Percentiles rank a stretch among this genome's conserved stretches.
Evolutionary conservation across 2,797 vertebrate species (phyloP).

Genomic region (Eulemur albifrons): DNA sequence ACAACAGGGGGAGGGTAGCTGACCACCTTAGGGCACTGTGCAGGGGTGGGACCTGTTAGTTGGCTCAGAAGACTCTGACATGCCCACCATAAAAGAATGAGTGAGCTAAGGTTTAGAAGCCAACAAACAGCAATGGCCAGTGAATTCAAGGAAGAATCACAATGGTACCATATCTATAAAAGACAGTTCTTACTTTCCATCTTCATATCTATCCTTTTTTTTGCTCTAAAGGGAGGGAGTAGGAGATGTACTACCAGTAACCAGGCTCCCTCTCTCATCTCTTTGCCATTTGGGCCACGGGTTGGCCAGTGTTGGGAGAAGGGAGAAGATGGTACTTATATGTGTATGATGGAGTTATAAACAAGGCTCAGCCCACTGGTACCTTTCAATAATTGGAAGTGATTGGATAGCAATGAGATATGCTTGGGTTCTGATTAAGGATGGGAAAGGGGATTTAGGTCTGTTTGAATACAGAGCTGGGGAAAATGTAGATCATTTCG

Average conservation of each 20-base stretch:
- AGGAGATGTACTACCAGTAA: neutral
- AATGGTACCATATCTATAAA: neutral
- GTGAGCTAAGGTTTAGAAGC: neutral
- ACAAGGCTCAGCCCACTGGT: neutral
- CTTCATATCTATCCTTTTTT: neutral
- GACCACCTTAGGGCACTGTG: neutral
- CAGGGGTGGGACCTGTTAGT: neutral
- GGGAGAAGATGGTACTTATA: neutral
- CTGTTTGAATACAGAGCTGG: neutral
- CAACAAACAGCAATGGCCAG: neutral
- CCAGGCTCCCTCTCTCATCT: neutral
- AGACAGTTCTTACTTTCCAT: neutral
- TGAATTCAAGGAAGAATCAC: neutral
- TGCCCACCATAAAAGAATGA: neutral
- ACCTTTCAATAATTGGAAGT: conserved; percentile 15
- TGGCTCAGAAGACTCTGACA: neutral
- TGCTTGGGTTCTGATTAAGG: neutral
- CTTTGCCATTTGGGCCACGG: neutral
- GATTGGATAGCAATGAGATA: neutral
- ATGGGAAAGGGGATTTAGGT: neutral
- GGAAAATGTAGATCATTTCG: neutral
- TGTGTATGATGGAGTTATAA: neutral
- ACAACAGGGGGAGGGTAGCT: neutral
- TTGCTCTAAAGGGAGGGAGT: neutral
- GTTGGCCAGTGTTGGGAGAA: neutral